Conservation (phyloP, 2,888 invertebrate species). For the Digitonthophagus gazella region DNA sequence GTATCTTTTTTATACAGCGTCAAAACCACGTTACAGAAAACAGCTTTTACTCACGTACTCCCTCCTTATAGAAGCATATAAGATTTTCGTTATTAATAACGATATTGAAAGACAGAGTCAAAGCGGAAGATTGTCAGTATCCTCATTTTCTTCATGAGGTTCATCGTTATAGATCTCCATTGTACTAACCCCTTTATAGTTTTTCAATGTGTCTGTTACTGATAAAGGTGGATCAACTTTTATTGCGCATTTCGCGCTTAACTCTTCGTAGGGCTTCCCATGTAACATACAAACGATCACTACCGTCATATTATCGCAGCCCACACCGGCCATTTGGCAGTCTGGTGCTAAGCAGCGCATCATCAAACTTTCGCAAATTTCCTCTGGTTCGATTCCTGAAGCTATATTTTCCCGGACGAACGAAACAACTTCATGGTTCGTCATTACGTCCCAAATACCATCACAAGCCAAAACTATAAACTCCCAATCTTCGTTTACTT, state of each 20-base stretch:
- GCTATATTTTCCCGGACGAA: constrained; percentile 85
- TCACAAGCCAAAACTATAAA: constrained; percentile 97
- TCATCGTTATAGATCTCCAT: not conserved
- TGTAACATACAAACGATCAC: constrained; percentile 79
- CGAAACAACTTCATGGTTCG: constrained; percentile 88
- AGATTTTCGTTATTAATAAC: too few species aligned
- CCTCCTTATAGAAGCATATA: too few species aligned
- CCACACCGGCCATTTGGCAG: constrained; percentile 93
- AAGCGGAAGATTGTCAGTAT: not conserved
- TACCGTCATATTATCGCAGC: constrained; percentile 99
- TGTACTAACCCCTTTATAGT: too few species aligned
- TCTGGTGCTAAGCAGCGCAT: constrained; percentile 94
- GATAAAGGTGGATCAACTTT: not conserved
- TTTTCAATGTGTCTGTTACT: too few species aligned
- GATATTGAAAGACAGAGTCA: too few species aligned
- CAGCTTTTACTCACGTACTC: too few species aligned
- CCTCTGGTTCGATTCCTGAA: constrained; percentile 82
- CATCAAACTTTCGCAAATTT: constrained; percentile 95
- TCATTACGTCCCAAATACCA: constrained; percentile 99
- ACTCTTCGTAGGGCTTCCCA: constrained; percentile 54
- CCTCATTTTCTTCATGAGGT: not conserved
- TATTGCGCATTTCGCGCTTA: constrained; percentile 43
- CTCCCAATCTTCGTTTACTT: constrained; percentile 88
- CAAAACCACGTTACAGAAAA: too few species aligned
- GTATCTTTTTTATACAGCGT: too few species aligned